A percentile compares a stretch with the other conserved stretches of the same genome.
These are phyloP conservation scores for Pluvialis apricaria DNA, from an alignment of 2,113 vertebrate species.

Conservation along the genomic window DNA sequence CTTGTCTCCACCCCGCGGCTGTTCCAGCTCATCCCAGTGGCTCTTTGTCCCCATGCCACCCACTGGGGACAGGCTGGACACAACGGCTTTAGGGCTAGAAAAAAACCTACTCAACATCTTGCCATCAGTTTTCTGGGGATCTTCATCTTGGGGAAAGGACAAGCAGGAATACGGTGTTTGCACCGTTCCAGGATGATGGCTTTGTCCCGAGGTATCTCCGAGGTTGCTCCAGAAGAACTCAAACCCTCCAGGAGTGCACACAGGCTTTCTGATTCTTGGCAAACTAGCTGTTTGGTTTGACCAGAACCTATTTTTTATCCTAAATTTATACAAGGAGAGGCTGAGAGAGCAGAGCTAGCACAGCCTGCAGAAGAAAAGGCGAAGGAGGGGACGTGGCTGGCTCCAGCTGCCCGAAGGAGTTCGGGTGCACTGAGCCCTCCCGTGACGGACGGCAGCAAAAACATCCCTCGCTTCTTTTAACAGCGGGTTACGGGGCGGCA, in stretches of 20 bases:
- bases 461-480: neutral
- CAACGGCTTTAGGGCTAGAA: neutral
- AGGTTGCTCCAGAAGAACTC: neutral
- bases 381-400: neutral
- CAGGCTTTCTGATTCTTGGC: neutral
- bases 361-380: neutral
- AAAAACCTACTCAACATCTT: neutral
- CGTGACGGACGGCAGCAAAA: rapidly evolving
- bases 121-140: neutral
- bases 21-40: neutral
- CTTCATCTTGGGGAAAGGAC: neutral
- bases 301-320: neutral
- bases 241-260: neutral
- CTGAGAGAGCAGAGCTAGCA: neutral
- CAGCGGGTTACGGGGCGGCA: rapidly evolving
- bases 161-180: neutral
- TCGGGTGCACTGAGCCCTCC: rapidly evolving
- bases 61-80: neutral
- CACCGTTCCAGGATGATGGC: neutral
- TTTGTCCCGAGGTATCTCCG: neutral
- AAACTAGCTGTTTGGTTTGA: neutral
- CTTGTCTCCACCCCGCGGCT: rapidly evolving
- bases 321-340: neutral
- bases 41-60: neutral
- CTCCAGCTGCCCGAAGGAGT: neutral